Evolutionary conservation across 92 coral and sea anemone species (phyloP).

Genomic region (Metridium senile): DNA sequence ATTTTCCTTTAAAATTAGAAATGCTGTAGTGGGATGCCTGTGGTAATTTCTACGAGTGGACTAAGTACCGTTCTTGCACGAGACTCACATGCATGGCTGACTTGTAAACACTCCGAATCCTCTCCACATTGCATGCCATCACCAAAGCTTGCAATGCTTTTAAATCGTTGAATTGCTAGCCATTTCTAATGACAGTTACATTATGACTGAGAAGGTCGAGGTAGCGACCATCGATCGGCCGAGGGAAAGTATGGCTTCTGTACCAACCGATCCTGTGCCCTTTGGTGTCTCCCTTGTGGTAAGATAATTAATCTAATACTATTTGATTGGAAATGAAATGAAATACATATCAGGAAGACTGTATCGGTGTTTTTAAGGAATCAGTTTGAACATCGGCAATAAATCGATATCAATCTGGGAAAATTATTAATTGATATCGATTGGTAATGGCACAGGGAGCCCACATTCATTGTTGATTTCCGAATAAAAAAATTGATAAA

Average conservation of each 20-base stretch:
- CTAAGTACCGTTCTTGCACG: neutral
- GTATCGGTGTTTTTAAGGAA: no score
- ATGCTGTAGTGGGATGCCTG: neutral
- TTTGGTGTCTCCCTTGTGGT: slow-evolving; percentile 69
- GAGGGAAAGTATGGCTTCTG: neutral
- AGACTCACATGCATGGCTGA: no score
- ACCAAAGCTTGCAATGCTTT: neutral
- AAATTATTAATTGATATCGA: no score
- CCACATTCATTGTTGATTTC: no score
- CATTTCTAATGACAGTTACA: neutral
- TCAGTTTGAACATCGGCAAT: no score
- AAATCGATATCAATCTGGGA: no score
- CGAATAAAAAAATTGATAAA: no score
- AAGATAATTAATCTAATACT: no score
- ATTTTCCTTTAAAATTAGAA: neutral
- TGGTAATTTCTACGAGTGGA: neutral
- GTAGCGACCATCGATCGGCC: neutral
- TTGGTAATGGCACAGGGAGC: no score
- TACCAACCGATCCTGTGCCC: slow-evolving; percentile 47
- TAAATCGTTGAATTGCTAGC: neutral
- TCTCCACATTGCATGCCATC: neutral
- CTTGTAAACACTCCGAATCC: no score
- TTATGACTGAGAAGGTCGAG: neutral
- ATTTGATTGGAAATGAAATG: no score
- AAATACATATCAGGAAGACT: no score